These are phyloP conservation scores for Acanthosepion esculentum DNA, from an alignment of 2,888 invertebrate genomes.

Conservation along the genomic window DNA sequence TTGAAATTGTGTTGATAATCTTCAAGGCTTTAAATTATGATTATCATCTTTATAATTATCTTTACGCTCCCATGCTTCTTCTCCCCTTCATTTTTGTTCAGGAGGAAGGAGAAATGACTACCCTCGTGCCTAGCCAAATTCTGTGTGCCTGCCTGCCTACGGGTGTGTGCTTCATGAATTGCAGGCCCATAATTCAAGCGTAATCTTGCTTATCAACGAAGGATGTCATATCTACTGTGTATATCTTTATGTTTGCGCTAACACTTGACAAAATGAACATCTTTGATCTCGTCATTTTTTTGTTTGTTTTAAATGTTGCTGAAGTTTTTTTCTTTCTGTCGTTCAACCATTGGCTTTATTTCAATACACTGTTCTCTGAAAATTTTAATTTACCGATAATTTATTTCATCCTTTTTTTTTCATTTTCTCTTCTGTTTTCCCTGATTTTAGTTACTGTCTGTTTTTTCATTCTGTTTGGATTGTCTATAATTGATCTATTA, in stretches of 20 bases:
- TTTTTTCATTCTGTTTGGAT: not conserved
- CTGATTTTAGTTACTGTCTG: not conserved
- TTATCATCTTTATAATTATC: conserved; percentile 12
- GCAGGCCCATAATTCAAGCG: not conserved
- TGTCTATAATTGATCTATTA: not conserved
- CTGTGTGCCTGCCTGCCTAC: not conserved
- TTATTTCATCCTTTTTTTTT: too few species aligned
- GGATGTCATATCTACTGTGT: conserved; percentile 33
- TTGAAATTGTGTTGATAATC: conserved; percentile 21
- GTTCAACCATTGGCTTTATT: not conserved
- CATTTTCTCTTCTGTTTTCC: too few species aligned
- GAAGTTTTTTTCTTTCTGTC: not conserved
- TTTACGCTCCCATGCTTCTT: not conserved
- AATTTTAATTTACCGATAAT: too few species aligned
- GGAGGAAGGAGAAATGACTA: not conserved
- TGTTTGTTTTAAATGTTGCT: not conserved
- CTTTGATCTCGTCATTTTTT: not conserved
- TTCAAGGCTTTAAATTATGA: conserved; percentile 21
- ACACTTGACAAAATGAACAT: not conserved
- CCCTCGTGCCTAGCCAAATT: conserved; percentile 1
- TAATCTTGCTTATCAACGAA: not conserved
- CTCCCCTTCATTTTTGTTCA: not conserved
- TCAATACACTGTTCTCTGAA: too few species aligned
- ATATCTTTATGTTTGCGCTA: not conserved
- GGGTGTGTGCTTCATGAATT: not conserved